Percentiles rank a stretch among this genome's conserved stretches.
Evolutionary conservation across 2,888 invertebrate species (phyloP).

Genomic region (Rambutsinella grinnellia): DNA sequence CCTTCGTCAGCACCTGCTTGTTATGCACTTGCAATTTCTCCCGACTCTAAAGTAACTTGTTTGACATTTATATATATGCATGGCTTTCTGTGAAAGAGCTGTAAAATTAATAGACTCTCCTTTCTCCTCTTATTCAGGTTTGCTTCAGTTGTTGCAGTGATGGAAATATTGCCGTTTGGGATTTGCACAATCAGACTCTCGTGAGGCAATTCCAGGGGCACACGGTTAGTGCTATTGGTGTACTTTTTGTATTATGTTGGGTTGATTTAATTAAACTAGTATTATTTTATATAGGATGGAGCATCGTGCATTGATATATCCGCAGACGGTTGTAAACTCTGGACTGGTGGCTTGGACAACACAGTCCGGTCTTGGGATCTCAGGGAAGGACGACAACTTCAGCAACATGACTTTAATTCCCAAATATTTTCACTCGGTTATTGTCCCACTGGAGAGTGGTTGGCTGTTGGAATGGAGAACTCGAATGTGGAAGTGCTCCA

Average conservation of each 20-base stretch:
- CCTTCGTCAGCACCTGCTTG: conserved; percentile 96
- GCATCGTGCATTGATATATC: conserved; percentile 97
- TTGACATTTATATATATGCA: no score
- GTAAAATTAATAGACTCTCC: background rate
- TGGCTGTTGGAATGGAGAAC: conserved; percentile 97
- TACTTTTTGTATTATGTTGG: no score
- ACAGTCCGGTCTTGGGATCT: conserved; percentile 74
- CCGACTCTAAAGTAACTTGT: conserved; percentile 93
- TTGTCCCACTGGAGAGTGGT: conserved; percentile 95
- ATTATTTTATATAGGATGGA: no score
- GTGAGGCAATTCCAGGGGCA: conserved; percentile 93
- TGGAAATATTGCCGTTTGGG: conserved; percentile 97
- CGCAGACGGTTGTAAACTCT: conserved; percentile 89
- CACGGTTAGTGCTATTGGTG: no score
- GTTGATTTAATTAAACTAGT: no score
- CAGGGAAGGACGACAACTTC: conserved; percentile 86
- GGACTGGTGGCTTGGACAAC: conserved; percentile 96
- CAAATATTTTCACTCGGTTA: conserved; percentile 94
- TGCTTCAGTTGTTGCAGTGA: conserved; percentile 98
- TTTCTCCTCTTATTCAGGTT: conserved; percentile 72
- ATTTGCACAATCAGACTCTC: conserved; percentile 91
- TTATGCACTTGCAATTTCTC: conserved; percentile 96
- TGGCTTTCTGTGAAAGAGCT: background rate
- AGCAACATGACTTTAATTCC: conserved; percentile 89
- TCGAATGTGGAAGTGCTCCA: conserved; percentile 93